phyloP scores from a whole-genome alignment of 2,113 vertebrate genomes.

The Labeo catla region DNA sequence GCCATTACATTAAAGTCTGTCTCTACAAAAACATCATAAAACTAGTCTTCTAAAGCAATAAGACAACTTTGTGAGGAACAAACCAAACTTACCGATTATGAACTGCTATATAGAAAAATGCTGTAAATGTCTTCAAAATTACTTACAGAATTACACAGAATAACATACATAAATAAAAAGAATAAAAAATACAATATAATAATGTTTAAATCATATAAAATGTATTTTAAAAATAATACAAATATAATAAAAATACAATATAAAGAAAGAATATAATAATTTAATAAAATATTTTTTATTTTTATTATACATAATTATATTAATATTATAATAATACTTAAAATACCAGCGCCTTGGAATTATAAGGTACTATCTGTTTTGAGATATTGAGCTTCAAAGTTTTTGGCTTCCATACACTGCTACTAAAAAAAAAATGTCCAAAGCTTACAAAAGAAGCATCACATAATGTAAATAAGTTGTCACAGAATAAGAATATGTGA shows the following conservation, averaged over 20 bases:
- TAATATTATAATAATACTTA: background rate
- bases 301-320: no score
- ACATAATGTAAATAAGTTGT: no score
- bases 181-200: no score
- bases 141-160: background rate
- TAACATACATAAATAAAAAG: no score
- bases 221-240: no score
- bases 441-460: no score
- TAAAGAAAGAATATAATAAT: background rate
- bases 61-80: background rate
- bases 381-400: no score
- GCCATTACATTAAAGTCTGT: background rate
- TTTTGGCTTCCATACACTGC: no score
- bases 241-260: background rate
- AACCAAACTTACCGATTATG: background rate
- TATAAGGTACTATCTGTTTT: no score
- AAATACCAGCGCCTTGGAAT: background rate
- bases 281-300: background rate
- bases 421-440: no score
- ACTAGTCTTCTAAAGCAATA: background rate
- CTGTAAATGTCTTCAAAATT: background rate
- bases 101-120: background rate
- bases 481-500: no score
- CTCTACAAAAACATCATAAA: background rate
- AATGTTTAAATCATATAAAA: no score